Evolutionary conservation across 2,113 vertebrate species (phyloP).

Genomic region (Nesogale talazaci): DNA sequence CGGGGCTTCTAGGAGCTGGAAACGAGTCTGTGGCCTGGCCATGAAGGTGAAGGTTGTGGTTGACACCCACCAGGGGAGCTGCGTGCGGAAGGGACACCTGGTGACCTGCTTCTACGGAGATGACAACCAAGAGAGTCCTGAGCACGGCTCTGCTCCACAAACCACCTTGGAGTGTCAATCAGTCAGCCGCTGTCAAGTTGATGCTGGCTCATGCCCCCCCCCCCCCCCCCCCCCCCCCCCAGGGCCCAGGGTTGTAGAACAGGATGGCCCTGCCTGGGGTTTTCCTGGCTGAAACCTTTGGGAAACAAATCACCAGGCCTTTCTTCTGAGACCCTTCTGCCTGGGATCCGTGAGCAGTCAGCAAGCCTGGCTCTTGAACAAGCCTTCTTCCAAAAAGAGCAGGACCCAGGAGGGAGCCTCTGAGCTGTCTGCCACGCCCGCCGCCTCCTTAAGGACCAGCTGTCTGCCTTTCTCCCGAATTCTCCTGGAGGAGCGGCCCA

Average conservation of each 20-base stretch:
- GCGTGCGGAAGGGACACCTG: no score
- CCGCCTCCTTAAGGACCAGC: background rate
- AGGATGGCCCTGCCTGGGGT: background rate
- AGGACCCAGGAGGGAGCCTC: background rate
- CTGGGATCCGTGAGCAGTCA: background rate
- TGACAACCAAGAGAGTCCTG: background rate
- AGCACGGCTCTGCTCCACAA: background rate
- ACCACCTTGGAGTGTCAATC: no score
- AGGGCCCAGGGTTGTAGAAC: background rate
- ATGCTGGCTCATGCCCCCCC: background rate
- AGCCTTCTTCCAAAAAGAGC: background rate
- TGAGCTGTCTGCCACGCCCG: background rate
- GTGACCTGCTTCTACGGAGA: no score
- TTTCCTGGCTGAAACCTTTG: background rate
- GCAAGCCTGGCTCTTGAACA: constrained; percentile 1
- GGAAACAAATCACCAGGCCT: background rate
- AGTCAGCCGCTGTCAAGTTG: no score
- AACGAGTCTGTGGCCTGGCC: no score
- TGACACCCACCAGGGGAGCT: no score
- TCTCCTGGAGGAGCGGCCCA: background rate
- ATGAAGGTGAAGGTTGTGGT: no score
- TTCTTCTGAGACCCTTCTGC: background rate
- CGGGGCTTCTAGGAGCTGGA: no score
- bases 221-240: no score
- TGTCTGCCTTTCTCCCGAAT: background rate